These are phyloP conservation scores for Pyrgus malvae DNA, from an alignment of 2,888 invertebrate genomes.

Conservation along the genomic window DNA sequence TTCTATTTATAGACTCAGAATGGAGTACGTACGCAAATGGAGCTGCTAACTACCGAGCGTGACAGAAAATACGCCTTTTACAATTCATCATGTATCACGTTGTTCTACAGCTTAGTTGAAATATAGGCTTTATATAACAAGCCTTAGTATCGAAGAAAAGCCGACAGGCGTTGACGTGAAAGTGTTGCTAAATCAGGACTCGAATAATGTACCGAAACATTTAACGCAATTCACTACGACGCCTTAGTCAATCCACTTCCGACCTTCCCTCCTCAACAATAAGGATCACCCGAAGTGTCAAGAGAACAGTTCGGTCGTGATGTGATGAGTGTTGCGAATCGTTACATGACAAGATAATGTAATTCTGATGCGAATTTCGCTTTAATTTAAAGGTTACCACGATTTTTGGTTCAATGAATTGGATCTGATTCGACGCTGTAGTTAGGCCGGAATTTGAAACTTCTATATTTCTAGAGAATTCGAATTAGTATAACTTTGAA, in stretches of 20 bases:
- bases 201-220: slow-evolving; percentile 16
- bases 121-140: slow-evolving; percentile 11
- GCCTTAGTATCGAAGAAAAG: slow-evolving; percentile 22
- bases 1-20: too few relatives aligned
- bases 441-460: too few relatives aligned
- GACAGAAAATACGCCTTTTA: too few relatives aligned
- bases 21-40: too few relatives aligned
- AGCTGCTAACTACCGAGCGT: too few relatives aligned
- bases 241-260: neutral
- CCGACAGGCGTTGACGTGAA: slow-evolving; percentile 27
- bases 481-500: too few relatives aligned
- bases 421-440: too few relatives aligned
- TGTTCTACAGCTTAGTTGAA: slow-evolving; percentile 2
- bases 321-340: slow-evolving; percentile 24
- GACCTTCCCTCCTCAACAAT: neutral
- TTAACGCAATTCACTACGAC: slow-evolving; percentile 11
- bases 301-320: slow-evolving; percentile 11
- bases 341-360: slow-evolving; percentile 24
- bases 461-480: too few relatives aligned
- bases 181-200: slow-evolving; percentile 26
- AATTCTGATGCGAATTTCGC: slow-evolving; percentile 20
- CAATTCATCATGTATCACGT: neutral
- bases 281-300: slow-evolving; percentile 1
- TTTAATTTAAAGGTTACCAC: slow-evolving; percentile 14
- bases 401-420: slow-evolving; percentile 5